Evolutionary conservation across 2,113 vertebrate species (phyloP).

Genomic region (Colossoma macropomum): DNA sequence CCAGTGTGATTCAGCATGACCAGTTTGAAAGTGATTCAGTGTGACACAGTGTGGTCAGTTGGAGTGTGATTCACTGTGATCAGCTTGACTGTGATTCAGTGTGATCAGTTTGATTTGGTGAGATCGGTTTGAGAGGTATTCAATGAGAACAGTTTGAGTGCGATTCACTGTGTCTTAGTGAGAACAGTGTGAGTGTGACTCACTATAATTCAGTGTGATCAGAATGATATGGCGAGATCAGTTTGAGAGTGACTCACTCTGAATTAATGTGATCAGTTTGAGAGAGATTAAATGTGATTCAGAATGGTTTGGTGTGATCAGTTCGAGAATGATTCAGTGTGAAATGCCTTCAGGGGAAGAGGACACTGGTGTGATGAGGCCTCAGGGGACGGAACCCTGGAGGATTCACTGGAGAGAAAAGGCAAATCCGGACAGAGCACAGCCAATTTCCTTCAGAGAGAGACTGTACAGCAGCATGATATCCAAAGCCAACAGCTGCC

Average conservation of each 20-base stretch:
- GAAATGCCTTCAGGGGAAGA: not conserved
- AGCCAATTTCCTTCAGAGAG: slow-evolving; percentile 24
- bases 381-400: not conserved
- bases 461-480: not conserved
- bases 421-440: slow-evolving; percentile 1
- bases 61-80: no score
- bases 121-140: not conserved
- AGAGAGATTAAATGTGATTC: no score
- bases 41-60: no score
- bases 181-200: no score
- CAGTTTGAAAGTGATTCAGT: no score
- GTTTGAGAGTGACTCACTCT: not conserved
- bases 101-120: not conserved
- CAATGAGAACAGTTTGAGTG: not conserved
- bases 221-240: not conserved
- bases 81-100: not conserved
- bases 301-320: not conserved
- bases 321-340: not conserved
- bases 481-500: slow-evolving; percentile 44
- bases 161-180: no score
- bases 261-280: not conserved
- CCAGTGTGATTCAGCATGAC: not conserved
- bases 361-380: not conserved
- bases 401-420: not conserved
- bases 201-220: no score